Conservation (phyloP, 2,113 vertebrate species). For the Labeo catla region DNA sequence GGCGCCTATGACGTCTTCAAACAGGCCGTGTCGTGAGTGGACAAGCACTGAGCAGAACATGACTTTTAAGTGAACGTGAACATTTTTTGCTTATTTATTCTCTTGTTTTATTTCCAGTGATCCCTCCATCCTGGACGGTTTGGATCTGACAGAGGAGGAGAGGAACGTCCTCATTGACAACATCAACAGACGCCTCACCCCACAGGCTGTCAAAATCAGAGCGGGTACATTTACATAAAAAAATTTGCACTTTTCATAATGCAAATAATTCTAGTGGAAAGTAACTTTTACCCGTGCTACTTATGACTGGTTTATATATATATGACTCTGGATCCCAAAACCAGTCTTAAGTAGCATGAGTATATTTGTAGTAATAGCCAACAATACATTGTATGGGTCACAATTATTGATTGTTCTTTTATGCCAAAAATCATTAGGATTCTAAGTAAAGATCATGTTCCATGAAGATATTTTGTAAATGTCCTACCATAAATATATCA, state of each 20-base stretch:
- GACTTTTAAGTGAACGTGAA: neutral
- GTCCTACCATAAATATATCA: no score
- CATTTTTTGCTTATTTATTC: neutral
- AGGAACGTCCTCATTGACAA: slow-evolving; percentile 91
- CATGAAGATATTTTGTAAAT: no score
- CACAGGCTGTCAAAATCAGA: slow-evolving; percentile 97
- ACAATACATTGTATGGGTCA: no score
- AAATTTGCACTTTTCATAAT: neutral
- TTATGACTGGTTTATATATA: no score
- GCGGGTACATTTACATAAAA: slow-evolving; percentile 62
- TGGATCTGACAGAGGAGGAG: slow-evolving; percentile 95
- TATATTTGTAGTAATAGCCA: no score
- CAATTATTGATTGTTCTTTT: no score
- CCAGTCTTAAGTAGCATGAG: no score
- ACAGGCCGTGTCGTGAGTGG: slow-evolving; percentile 95
- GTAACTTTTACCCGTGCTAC: no score
- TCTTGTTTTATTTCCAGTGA: slow-evolving; percentile 75
- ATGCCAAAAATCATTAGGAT: no score
- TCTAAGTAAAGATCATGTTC: no score
- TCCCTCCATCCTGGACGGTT: slow-evolving; percentile 88
- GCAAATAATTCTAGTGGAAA: no score
- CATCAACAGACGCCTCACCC: slow-evolving; percentile 97
- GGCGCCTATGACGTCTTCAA: slow-evolving; percentile 98
- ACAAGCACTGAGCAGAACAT: neutral
- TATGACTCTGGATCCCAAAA: no score